Evolutionary conservation across 2,888 invertebrate species (phyloP).

Genomic region (Diaprepes abbreviatus): DNA sequence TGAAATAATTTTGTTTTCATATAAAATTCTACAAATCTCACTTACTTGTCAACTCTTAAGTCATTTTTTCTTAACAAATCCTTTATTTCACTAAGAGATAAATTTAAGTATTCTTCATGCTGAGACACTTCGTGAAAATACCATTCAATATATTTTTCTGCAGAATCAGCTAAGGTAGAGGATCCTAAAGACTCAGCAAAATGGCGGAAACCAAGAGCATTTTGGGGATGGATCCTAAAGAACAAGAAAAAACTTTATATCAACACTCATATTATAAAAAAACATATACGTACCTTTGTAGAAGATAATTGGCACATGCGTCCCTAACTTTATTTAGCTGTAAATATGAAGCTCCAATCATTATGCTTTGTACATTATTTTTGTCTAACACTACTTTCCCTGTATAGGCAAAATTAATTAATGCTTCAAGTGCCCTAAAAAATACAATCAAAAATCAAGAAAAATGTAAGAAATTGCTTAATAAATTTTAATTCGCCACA

Average conservation of each 20-base stretch:
- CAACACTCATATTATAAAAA: background rate
- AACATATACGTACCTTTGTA: constrained; percentile 71
- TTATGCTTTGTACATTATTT: constrained; percentile 85
- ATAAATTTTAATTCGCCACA: too few relatives aligned
- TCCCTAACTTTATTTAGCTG: constrained; percentile 84
- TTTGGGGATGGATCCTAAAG: constrained; percentile 80
- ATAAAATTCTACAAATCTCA: too few relatives aligned
- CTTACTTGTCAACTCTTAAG: constrained; percentile 75
- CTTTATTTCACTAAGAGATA: constrained; percentile 75
- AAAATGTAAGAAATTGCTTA: too few relatives aligned
- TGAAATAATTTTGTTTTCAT: too few relatives aligned
- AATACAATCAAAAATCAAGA: too few relatives aligned
- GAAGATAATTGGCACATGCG: constrained; percentile 86
- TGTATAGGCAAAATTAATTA: constrained; percentile 90
- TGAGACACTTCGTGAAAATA: constrained; percentile 83
- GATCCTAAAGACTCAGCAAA: constrained; percentile 87
- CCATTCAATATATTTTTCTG: constrained; percentile 84
- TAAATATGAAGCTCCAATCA: constrained; percentile 88
- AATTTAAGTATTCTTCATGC: constrained; percentile 81
- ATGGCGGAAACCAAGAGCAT: constrained; percentile 83
- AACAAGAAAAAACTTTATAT: background rate
- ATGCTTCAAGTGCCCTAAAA: constrained; percentile 81
- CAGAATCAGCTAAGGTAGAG: constrained; percentile 77
- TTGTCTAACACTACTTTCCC: constrained; percentile 82
- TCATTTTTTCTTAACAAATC: constrained; percentile 83